phyloP scores from a whole-genome alignment of 2,888 invertebrate genomes.

The Orgyia antiqua region DNA sequence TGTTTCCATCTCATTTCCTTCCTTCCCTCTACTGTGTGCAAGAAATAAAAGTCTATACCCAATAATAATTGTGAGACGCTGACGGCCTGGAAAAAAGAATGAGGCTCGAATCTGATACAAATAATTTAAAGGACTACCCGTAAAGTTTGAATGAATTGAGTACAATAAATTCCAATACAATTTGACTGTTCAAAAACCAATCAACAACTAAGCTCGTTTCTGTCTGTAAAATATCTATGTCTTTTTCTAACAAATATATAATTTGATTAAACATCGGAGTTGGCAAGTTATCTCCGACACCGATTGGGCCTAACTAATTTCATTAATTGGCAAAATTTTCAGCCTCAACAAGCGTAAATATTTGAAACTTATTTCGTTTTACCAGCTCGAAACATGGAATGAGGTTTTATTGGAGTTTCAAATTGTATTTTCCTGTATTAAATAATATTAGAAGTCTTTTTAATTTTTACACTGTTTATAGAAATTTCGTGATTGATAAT shows the following conservation, averaged over 20 bases:
- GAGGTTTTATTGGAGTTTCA: conserved; percentile 8
- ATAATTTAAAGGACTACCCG: too few species aligned
- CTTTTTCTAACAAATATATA: conserved; percentile 24
- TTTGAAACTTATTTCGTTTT: conserved; percentile 25
- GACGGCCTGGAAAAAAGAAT: too few species aligned
- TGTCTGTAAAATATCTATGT: conserved; percentile 13
- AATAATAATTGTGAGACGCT: too few species aligned
- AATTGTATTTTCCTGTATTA: conserved; percentile 12
- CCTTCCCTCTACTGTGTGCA: too few species aligned
- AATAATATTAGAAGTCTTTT: conserved; percentile 6
- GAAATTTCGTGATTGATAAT: too few species aligned
- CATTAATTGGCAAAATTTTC: conserved; percentile 30
- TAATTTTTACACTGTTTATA: conserved; percentile 1
- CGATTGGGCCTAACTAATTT: conserved; percentile 27
- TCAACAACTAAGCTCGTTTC: conserved; percentile 18
- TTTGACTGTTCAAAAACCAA: conserved; percentile 23
- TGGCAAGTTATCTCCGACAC: conserved; percentile 17
- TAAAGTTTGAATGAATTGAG: too few species aligned
- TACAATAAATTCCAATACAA: too few species aligned
- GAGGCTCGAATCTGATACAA: too few species aligned
- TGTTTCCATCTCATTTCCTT: too few species aligned
- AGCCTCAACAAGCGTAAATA: conserved; percentile 28
- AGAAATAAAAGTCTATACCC: too few species aligned
- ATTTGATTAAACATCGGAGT: conserved; percentile 27
- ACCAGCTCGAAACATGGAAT: conserved; percentile 11